Base-by-base conservation (phyloP, 1,140 invertebrate species). In the Venturia canescens region DNA sequence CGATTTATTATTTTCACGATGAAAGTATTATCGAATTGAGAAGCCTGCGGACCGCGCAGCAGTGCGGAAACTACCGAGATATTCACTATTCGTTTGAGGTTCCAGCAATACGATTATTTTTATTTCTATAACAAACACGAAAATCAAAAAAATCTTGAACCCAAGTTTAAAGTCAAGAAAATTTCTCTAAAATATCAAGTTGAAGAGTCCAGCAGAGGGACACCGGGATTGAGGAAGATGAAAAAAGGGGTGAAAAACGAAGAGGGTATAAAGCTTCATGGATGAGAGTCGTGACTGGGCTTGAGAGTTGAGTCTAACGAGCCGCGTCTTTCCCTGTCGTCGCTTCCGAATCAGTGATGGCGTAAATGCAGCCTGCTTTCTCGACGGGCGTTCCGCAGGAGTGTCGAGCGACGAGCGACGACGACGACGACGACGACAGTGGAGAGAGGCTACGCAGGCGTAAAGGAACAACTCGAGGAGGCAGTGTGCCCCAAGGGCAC, bases 311-410 rank as follows among this genome's bases (percentile, higher is more conserved):
- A 29, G 48, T 76, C 72, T 60, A 76, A 76, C 72, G 50, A 76
- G 72, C 72, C 72, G 72, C 48, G 72, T 50, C 72, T 31, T 60
- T 76, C 29, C 72, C 72, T 60, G 26, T 76, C 72, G 72, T 16
- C 29, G 72, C 72, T 76, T 76, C 72, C 72, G 72, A 76, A 76
- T 76, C 72, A 76, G 53, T n/a, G 66, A 69, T 76, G 72, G 50
- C 72, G 72, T 76, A 76, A 76, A 76, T 76, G 60, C 26, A 60
- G 66, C 66, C 27, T 5, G 3, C 60, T 29, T 29, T 69, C 66
- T 13, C 13, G 5, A 18, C 23, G 26, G 13, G 60, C 23, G 66
- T 34, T 3, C 15, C 26, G 66, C 23, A 27, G 27, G 66, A 69
- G 26, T 69, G 66, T 69, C 27, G 34, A 71, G 69, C n/a, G n/a